Evolutionary conservation across 1,140 invertebrate genomes (phyloP), one percentile per base, ranked within the genome.

Genomic region (Panulirus ornatus): DNA sequence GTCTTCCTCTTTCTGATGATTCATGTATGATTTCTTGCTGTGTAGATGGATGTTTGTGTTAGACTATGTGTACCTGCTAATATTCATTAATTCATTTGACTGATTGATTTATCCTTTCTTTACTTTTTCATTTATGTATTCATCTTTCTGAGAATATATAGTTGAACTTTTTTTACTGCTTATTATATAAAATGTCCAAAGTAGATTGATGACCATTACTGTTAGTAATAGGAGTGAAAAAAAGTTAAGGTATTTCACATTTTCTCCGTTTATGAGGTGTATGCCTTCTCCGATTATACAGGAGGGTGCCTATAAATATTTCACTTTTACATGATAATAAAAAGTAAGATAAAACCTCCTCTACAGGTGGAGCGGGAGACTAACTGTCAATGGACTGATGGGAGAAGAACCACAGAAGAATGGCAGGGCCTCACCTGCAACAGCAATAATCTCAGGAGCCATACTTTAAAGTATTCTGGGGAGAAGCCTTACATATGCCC

Each of bases 331-430:
- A 66, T 86, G 47, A 79, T 66, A 70, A 70, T 79, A 58, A 78
- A 54, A 66, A 88, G 76, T 79, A 88, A 88, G 85, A 78, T 79
- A 51, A 78, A 79, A 54, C 85, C 85, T 88, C 85, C 73, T 87
- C 85, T 63, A 63, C 85, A 87, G 85, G 73, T 87, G 76, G 76
- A 79, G 40, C 85, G 76, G 78, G 66, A 81, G 47, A 40, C 78
- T 89, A 79, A 89, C 76, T 47, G 34, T 73, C 78, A 58, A 38
- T 83, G 66, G 76, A 36, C 75, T 70, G 85, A 88, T 63, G 85
- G 73, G 38, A 78, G 84, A 86, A 58, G 76, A 58, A 63, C 54
- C 40, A 63, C 36, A 70, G 75, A 81, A 78, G 85, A 78, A 11
- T 88, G 85, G 85, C 85, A 88, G 85, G 63, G 54, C 54, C 44